A percentile compares a stretch with the other conserved stretches of the same genome.
phyloP scores from a whole-genome alignment of 2,888 invertebrate species.

The Achlya flavicornis region DNA sequence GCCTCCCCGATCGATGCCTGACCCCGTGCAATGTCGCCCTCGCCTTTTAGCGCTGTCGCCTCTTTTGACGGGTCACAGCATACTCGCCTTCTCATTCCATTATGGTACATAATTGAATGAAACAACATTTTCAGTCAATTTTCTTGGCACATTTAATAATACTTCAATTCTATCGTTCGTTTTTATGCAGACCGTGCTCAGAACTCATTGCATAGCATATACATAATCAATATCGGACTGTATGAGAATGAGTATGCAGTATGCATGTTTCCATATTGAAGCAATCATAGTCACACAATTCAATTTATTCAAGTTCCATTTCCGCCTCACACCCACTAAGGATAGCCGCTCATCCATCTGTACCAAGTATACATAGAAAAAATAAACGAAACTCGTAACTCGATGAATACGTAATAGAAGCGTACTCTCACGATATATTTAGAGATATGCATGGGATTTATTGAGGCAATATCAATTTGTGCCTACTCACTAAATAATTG shows the following conservation, averaged over 20 bases:
- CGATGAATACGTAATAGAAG: constrained; percentile 63
- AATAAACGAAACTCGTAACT: constrained; percentile 65
- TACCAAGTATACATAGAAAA: constrained; percentile 54
- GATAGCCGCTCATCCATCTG: constrained; percentile 59
- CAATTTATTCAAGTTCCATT: constrained; percentile 72
- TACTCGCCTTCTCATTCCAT: constrained; percentile 29
- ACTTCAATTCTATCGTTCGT: background rate
- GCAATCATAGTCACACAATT: constrained; percentile 69
- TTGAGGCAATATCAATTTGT: constrained; percentile 16
- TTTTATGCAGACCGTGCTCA: constrained; percentile 8
- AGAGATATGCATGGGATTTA: constrained; percentile 32
- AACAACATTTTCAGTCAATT: constrained; percentile 16
- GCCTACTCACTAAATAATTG: background rate
- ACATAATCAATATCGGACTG: constrained; percentile 36
- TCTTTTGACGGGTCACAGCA: constrained; percentile 57
- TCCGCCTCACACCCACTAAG: constrained; percentile 64
- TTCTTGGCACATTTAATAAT: background rate
- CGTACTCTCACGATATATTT: constrained; percentile 53
- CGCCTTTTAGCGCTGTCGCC: constrained; percentile 57
- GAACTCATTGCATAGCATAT: background rate
- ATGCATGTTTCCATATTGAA: constrained; percentile 61
- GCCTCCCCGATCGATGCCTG: constrained; percentile 72
- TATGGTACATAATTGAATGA: constrained; percentile 30
- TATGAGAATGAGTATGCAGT: constrained; percentile 46
- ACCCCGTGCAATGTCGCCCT: constrained; percentile 70